phyloP scores from a whole-genome alignment of 2,797 vertebrate species.

The Danio aesculapii region DNA sequence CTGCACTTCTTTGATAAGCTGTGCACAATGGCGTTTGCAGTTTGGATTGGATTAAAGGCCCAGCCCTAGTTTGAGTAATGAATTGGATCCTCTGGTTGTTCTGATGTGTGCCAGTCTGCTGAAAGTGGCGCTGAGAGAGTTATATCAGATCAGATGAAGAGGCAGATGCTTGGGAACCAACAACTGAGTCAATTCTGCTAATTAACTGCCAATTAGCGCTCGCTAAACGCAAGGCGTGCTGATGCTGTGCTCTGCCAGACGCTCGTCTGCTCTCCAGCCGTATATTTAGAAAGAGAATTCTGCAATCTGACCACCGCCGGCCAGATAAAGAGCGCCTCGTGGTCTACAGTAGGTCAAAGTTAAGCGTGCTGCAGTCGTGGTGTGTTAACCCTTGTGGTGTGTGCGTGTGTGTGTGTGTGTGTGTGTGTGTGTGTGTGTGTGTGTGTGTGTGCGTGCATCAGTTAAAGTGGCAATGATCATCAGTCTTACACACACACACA shows the following conservation, averaged over 20 bases:
- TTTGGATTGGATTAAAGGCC: too few species aligned
- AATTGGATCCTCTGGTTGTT: too few species aligned
- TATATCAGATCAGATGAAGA: slow-evolving; percentile 86
- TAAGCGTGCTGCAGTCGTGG: slow-evolving; percentile 60
- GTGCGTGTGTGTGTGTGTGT: too few species aligned
- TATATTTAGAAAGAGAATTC: slow-evolving; percentile 78
- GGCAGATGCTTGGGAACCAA: slow-evolving; percentile 86
- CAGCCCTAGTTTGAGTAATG: too few species aligned
- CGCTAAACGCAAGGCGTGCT: slow-evolving; percentile 96
- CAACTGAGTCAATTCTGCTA: slow-evolving; percentile 95
- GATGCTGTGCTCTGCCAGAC: slow-evolving; percentile 88
- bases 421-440: too few species aligned
- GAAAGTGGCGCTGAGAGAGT: slow-evolving; percentile 76
- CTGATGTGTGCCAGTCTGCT: slow-evolving; percentile 11
- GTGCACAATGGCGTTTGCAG: too few species aligned
- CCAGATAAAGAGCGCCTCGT: too few species aligned
- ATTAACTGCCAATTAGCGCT: slow-evolving; percentile 97
- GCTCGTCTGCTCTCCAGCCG: slow-evolving; percentile 56
- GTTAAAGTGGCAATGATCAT: too few species aligned
- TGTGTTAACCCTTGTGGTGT: too few species aligned
- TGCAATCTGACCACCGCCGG: slow-evolving; percentile 61
- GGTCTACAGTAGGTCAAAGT: slow-evolving; percentile 76
- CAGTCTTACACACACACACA: too few species aligned
- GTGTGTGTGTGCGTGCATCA: too few species aligned
- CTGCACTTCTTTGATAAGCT: too few species aligned